Evolutionary conservation across 2,113 vertebrate species (phyloP).

Genomic region (Lonchura striata): DNA sequence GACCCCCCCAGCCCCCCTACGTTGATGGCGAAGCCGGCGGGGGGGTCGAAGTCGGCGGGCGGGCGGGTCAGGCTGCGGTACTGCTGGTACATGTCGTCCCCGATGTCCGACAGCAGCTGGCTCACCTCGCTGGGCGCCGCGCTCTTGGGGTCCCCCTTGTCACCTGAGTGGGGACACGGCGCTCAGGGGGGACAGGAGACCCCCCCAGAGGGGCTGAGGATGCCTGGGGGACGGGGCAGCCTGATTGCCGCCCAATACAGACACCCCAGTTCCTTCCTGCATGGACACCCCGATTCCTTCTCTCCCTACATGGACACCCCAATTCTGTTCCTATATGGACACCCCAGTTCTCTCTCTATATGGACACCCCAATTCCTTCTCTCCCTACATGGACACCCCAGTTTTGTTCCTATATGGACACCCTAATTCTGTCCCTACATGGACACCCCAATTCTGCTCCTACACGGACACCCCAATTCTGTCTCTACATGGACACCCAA

Average conservation of each 20-base stretch:
- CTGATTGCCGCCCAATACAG: rapidly evolving
- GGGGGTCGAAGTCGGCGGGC: neutral
- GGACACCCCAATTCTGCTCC: no score
- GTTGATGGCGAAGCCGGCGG: neutral
- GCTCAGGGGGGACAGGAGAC: neutral
- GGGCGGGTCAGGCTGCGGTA: neutral
- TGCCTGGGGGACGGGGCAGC: neutral
- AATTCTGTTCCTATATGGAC: no score
- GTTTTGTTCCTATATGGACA: no score
- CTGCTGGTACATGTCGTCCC: neutral
- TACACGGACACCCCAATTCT: no score
- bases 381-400: no score
- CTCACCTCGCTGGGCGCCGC: neutral
- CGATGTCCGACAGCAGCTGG: neutral
- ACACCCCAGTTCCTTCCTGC: neutral
- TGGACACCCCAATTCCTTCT: no score
- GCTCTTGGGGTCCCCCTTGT: neutral
- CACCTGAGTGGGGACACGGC: neutral
- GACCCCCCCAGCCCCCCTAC: neutral
- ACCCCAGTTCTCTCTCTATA: no score
- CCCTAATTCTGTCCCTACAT: no score
- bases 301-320: no score
- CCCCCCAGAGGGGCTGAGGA: neutral
- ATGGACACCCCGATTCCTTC: no score
- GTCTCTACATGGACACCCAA: no score